Evolutionary conservation across 2,888 invertebrate genomes (phyloP).

Genomic region (Agrenia bidenticulata): DNA sequence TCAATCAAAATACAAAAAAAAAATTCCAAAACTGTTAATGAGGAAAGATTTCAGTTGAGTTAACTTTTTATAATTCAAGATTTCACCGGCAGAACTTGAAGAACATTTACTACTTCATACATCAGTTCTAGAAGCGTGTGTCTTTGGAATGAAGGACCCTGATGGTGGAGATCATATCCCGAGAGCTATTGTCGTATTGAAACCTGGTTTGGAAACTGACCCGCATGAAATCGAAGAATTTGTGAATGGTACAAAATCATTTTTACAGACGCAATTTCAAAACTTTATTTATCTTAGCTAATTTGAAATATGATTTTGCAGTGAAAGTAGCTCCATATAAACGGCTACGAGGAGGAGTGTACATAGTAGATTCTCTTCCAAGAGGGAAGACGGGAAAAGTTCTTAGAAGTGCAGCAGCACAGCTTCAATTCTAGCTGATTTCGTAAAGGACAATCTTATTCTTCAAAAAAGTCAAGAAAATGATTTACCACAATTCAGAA

Average conservation of each 20-base stretch:
- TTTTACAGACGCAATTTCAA: background rate
- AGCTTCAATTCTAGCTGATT: conserved; percentile 16
- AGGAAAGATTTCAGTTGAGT: background rate
- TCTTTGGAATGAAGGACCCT: conserved; percentile 50
- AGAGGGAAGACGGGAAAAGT: conserved; percentile 52
- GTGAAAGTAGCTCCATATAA: conserved; percentile 49
- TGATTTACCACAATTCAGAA: too few species aligned
- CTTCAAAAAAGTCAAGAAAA: too few species aligned
- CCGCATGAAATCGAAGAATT: conserved; percentile 42
- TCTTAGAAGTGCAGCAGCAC: conserved; percentile 42
- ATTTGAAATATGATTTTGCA: conserved; percentile 10
- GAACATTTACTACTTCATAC: conserved; percentile 45
- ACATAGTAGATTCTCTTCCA: conserved; percentile 42
- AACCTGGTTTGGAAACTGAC: conserved; percentile 21
- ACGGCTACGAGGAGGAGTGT: conserved; percentile 48
- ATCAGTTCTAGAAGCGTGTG: conserved; percentile 45
- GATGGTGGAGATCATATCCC: conserved; percentile 52
- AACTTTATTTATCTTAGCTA: background rate
- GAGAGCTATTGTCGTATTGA: conserved; percentile 47
- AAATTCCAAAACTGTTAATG: background rate
- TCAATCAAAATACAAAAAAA: background rate
- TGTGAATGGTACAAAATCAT: conserved; percentile 47
- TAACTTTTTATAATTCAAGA: conserved; percentile 29
- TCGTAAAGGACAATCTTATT: too few species aligned
- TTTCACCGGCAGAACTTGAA: conserved; percentile 52